Evolutionary conservation across 2,797 vertebrate species (phyloP).

Genomic region (Oceanodroma leucorhoa): DNA sequence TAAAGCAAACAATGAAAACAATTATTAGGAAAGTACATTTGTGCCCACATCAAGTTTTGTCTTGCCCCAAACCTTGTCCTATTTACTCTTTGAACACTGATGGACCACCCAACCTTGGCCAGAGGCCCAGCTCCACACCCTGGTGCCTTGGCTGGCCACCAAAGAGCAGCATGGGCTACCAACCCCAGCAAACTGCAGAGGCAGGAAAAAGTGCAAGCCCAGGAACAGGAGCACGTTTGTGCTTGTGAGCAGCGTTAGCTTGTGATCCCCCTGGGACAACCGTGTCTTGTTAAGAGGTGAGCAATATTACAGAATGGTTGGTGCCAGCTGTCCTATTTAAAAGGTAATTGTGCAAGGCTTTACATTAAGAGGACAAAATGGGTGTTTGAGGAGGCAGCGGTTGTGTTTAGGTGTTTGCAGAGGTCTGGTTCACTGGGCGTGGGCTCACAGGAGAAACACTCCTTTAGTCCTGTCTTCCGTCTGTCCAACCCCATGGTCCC

Average conservation of each 20-base stretch:
- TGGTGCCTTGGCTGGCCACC: not conserved
- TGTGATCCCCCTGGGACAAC: not conserved
- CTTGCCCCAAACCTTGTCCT: not conserved
- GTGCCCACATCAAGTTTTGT: not conserved
- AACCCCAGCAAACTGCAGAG: not conserved
- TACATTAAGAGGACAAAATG: not conserved
- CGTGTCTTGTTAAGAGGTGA: not conserved
- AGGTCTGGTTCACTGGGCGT: not conserved
- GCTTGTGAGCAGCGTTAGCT: not conserved
- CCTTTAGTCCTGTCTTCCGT: not conserved
- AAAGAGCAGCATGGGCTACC: not conserved
- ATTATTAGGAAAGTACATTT: not conserved
- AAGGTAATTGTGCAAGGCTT: not conserved
- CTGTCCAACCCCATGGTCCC: not conserved
- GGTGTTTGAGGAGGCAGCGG: not conserved
- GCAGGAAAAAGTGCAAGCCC: not conserved
- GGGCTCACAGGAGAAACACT: not conserved
- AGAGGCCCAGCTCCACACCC: not conserved
- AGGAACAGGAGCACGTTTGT: rapidly evolving
- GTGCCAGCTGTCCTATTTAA: not conserved
- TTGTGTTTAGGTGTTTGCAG: not conserved
- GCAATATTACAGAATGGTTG: not conserved
- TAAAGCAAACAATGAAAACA: not conserved
- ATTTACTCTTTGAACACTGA: not conserved
- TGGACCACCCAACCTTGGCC: not conserved